phyloP scores from a whole-genome alignment of 2,888 invertebrate species.

The Mantis religiosa region DNA sequence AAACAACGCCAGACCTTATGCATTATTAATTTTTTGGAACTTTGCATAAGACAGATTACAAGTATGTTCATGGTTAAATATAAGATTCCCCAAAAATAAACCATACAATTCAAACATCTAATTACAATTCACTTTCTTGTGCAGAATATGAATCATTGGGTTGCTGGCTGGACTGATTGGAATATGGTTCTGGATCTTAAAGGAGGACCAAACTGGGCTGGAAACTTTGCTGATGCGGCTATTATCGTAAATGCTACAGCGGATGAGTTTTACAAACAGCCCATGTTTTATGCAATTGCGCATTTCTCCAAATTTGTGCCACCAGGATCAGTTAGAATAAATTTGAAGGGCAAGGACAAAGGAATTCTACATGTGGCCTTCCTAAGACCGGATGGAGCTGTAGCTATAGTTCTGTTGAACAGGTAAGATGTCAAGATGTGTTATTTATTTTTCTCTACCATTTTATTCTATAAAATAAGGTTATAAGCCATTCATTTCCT shows the following conservation, averaged over 20 bases:
- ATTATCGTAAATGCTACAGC: constrained; percentile 54
- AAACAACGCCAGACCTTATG: too few relatives aligned
- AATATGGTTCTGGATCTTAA: constrained; percentile 48
- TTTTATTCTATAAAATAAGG: too few relatives aligned
- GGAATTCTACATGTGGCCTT: constrained; percentile 7
- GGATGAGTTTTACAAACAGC: constrained; percentile 83
- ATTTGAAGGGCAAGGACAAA: constrained; percentile 23
- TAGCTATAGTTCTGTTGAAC: constrained; percentile 43
- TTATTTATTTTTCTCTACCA: too few relatives aligned
- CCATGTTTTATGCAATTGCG: constrained; percentile 79
- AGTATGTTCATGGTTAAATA: too few relatives aligned
- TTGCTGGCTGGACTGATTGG: constrained; percentile 54
- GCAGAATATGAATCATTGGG: constrained; percentile 48
- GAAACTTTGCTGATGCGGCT: constrained; percentile 50
- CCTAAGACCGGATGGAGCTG: not conserved
- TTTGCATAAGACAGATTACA: too few relatives aligned
- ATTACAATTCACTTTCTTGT: not conserved
- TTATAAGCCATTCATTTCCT: too few relatives aligned
- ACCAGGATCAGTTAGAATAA: constrained; percentile 53
- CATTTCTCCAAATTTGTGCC: constrained; percentile 74
- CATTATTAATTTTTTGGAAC: too few relatives aligned
- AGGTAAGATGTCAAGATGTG: constrained; percentile 43
- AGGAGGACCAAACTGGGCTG: constrained; percentile 53
- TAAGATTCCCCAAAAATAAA: too few relatives aligned
- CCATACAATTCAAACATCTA: too few relatives aligned